These are phyloP conservation scores for Archivesica marissinica DNA, from an alignment of 1,140 invertebrate genomes.

Conservation along the genomic window DNA sequence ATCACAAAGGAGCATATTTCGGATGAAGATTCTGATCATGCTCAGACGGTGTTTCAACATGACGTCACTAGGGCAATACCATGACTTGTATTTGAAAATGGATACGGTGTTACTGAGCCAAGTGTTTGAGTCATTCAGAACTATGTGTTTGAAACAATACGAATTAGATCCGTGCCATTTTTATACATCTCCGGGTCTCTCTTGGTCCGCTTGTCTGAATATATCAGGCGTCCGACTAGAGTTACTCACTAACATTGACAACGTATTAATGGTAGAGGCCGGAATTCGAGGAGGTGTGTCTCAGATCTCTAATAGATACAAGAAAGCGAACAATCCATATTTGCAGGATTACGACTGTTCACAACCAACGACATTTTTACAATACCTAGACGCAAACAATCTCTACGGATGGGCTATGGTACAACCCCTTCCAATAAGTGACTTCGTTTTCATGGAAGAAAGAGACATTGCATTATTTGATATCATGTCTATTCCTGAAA, in stretches of 20 bases:
- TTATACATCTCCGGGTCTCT: background rate
- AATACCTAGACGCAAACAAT: conserved; percentile 18
- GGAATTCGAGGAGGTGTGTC: conserved; percentile 68
- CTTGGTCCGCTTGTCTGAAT: conserved; percentile 66
- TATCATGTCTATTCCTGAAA: conserved; percentile 74
- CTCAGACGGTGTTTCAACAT: too few relatives aligned
- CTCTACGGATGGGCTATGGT: conserved; percentile 23
- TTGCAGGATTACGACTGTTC: conserved; percentile 40
- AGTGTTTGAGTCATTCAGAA: conserved; percentile 60
- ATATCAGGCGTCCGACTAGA: conserved; percentile 67
- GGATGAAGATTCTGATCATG: conserved; percentile 59
- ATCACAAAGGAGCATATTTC: conserved; percentile 32
- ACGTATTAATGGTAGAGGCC: conserved; percentile 74
- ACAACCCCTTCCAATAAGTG: too few relatives aligned
- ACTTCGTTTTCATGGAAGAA: too few relatives aligned
- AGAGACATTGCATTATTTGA: conserved; percentile 78
- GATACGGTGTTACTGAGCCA: conserved; percentile 57
- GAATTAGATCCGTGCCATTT: background rate
- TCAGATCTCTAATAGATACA: conserved; percentile 62
- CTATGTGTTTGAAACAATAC: conserved; percentile 10
- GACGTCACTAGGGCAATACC: conserved; percentile 56
- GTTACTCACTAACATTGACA: conserved; percentile 65
- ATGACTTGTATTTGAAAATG: conserved; percentile 63
- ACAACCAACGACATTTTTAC: background rate
- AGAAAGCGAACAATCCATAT: conserved; percentile 66